A percentile compares a stretch with the other conserved stretches of the same genome.
Evolutionary conservation across 1,140 invertebrate species (phyloP).

Genomic region (Microplitis mediator): DNA sequence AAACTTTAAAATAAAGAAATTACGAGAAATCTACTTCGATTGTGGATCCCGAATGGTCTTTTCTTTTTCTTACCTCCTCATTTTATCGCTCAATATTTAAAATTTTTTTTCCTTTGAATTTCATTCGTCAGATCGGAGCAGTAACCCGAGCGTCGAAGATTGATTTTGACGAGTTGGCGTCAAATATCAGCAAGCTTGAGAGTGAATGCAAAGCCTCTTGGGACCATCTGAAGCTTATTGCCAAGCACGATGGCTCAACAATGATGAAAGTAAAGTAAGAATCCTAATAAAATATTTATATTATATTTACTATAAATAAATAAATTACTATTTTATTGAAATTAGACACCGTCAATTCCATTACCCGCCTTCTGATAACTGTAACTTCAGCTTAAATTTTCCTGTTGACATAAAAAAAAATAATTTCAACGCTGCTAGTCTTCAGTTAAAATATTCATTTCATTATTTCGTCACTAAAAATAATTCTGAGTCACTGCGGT

Average conservation of each 20-base stretch:
- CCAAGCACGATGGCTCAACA: conserved; percentile 92
- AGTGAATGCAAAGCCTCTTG: conserved; percentile 96
- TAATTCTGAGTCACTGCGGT: too few relatives aligned
- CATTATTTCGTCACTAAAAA: too few relatives aligned
- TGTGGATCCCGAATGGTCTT: too few relatives aligned
- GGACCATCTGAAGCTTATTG: conserved; percentile 95
- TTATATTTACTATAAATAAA: neutral
- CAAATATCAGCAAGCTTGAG: conserved; percentile 88
- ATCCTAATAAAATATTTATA: conserved; percentile 17
- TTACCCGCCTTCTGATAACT: too few relatives aligned
- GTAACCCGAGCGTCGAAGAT: conserved; percentile 92
- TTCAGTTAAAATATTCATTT: too few relatives aligned
- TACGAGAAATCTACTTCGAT: neutral
- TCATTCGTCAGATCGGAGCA: conserved; percentile 74
- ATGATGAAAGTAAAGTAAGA: conserved; percentile 84
- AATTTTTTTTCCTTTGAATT: neutral
- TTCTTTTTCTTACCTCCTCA: too few relatives aligned
- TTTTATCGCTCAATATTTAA: neutral
- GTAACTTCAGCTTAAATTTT: too few relatives aligned
- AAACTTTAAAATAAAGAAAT: neutral
- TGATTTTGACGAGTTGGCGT: conserved; percentile 87
- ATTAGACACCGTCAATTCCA: too few relatives aligned
- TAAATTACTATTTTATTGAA: neutral
- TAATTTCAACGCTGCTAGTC: too few relatives aligned
- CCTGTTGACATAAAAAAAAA: too few relatives aligned